Conservation (phyloP, 2,888 invertebrate species). For the Strigamia transsilvanica region DNA sequence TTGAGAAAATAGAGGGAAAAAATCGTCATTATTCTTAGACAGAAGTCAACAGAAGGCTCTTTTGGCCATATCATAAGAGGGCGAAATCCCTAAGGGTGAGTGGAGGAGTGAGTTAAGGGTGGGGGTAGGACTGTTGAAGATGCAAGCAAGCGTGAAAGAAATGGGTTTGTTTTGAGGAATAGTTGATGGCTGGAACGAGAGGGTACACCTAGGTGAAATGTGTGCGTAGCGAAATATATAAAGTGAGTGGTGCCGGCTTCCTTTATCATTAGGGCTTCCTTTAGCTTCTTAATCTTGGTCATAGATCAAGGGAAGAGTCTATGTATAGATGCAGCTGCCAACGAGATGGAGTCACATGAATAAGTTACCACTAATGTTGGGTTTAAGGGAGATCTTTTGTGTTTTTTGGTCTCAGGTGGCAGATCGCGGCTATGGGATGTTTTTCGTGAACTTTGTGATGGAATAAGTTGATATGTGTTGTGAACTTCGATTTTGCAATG, state of each 20-base stretch:
- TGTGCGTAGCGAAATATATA: neutral
- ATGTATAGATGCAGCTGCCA: neutral
- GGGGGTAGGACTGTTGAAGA: neutral
- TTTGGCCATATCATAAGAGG: constrained; percentile 6
- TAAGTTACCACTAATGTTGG: neutral
- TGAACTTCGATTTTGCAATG: too few relatives aligned
- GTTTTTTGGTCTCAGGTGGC: neutral
- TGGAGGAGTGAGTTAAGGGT: neutral
- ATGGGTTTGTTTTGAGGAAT: neutral
- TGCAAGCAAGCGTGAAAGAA: constrained; percentile 30
- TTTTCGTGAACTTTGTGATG: too few relatives aligned
- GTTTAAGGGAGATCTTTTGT: neutral
- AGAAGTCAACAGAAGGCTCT: neutral
- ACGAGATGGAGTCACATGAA: constrained; percentile 22
- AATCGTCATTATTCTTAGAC: neutral
- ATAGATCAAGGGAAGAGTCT: neutral
- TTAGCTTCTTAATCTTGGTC: constrained; percentile 6
- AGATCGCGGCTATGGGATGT: too few relatives aligned
- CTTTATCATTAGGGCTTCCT: constrained; percentile 1
- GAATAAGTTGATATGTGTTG: too few relatives aligned
- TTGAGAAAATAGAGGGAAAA: neutral
- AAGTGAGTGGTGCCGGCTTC: constrained; percentile 12
- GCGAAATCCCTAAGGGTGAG: neutral
- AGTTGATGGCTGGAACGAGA: neutral
- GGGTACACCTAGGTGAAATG: neutral